A percentile compares a stretch with the other conserved stretches of the same genome.
Evolutionary conservation across 1,140 invertebrate species (phyloP).

Genomic region (Drosophila serrata): DNA sequence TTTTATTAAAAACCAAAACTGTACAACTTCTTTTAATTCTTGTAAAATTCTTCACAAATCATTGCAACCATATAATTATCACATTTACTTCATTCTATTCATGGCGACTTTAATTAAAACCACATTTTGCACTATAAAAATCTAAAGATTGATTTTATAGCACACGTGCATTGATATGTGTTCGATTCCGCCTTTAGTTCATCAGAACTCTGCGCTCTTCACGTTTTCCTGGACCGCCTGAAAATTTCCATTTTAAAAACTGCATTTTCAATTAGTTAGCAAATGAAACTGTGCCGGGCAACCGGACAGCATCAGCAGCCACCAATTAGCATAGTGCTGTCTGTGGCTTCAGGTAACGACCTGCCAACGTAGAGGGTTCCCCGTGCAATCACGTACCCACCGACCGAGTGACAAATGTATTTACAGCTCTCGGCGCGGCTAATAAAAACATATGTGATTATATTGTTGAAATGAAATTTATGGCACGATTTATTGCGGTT

Average conservation of each 20-base stretch:
- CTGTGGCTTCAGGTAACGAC: slow-evolving; percentile 24
- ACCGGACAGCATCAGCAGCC: background rate
- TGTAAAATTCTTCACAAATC: too few relatives aligned
- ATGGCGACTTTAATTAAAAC: background rate
- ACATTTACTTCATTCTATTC: background rate
- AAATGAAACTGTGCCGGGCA: slow-evolving; percentile 32
- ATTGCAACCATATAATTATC: too few relatives aligned
- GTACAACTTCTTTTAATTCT: too few relatives aligned
- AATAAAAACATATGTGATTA: slow-evolving; percentile 51
- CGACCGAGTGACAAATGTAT: slow-evolving; percentile 41
- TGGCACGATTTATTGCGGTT: slow-evolving; percentile 61
- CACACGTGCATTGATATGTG: slow-evolving; percentile 4
- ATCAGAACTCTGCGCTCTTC: slow-evolving; percentile 19
- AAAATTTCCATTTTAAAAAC: slow-evolving; percentile 25
- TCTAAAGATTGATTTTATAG: background rate
- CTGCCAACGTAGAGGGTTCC: slow-evolving; percentile 25
- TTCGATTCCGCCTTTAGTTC: slow-evolving; percentile 8
- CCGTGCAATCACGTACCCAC: slow-evolving; percentile 34
- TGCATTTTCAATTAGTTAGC: slow-evolving; percentile 39
- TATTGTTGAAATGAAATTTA: slow-evolving; percentile 54
- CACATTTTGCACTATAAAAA: slow-evolving; percentile 6
- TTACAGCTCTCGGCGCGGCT: slow-evolving; percentile 25
- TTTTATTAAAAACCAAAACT: too few relatives aligned
- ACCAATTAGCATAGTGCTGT: slow-evolving; percentile 37
- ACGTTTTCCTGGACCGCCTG: slow-evolving; percentile 28